phyloP scores from a whole-genome alignment of 1,140 invertebrate genomes.

The Zaprionus kolodkinae region DNA sequence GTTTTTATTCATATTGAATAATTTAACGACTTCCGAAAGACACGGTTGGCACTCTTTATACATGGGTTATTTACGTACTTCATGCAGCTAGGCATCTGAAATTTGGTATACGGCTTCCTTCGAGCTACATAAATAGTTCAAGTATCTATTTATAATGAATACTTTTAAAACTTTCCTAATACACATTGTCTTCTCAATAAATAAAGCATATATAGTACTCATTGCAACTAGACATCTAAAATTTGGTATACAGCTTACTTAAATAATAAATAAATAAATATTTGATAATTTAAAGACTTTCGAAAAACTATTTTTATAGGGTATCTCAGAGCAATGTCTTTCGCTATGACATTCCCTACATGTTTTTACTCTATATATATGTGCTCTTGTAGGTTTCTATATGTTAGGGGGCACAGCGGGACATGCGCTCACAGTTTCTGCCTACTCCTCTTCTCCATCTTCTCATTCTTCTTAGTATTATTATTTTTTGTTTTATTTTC shows the following conservation, averaged over 20 bases:
- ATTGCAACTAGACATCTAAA: background rate
- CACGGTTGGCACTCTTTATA: too few species aligned
- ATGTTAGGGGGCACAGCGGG: conserved; percentile 61
- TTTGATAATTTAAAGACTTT: background rate
- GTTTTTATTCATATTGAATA: too few species aligned
- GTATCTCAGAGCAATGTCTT: background rate
- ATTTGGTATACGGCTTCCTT: too few species aligned
- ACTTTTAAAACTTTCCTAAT: too few species aligned
- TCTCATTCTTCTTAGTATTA: conserved; percentile 17
- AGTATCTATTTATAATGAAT: too few species aligned
- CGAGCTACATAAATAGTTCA: too few species aligned
- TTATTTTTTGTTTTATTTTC: too few species aligned
- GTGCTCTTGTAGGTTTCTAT: conserved; percentile 26
- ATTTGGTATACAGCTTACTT: background rate
- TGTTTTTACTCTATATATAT: background rate
- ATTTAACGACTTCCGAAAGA: too few species aligned
- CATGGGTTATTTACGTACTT: too few species aligned
- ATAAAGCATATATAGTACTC: too few species aligned
- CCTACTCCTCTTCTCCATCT: conserved; percentile 3
- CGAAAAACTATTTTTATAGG: background rate
- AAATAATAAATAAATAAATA: background rate
- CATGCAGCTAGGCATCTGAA: too few species aligned
- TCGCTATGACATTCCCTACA: background rate
- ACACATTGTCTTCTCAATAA: too few species aligned
- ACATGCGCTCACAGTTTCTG: conserved; percentile 37